phyloP scores from a whole-genome alignment of 2,797 vertebrate genomes.

The Threskiornis aethiopicus region DNA sequence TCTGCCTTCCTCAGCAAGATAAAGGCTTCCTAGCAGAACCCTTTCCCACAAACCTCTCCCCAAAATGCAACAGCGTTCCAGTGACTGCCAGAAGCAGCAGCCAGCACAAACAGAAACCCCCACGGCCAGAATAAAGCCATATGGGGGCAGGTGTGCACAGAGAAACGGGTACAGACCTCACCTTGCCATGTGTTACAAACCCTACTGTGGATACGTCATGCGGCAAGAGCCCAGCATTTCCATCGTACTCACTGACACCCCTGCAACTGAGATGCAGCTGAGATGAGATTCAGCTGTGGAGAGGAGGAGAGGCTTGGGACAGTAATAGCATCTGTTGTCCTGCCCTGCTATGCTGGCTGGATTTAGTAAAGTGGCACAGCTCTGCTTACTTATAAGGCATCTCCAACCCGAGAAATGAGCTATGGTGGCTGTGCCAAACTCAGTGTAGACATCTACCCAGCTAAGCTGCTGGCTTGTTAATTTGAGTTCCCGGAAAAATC shows the following conservation, averaged over 20 bases:
- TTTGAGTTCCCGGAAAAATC: not conserved
- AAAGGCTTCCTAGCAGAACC: not conserved
- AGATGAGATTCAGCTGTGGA: not conserved
- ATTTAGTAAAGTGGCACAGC: not conserved
- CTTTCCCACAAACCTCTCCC: not conserved
- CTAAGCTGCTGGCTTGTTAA: not conserved
- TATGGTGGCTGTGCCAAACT: not conserved
- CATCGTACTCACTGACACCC: rapidly evolving
- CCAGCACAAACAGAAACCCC: not conserved
- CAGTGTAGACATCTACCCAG: not conserved
- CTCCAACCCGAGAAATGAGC: not conserved
- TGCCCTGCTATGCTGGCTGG: not conserved
- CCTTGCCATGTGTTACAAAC: not conserved
- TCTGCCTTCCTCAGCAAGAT: not conserved
- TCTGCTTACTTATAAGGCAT: not conserved
- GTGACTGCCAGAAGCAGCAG: not conserved
- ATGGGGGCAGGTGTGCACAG: not conserved
- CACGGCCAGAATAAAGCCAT: not conserved
- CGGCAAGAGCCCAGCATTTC: not conserved
- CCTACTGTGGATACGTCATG: rapidly evolving
- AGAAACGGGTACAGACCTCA: not conserved
- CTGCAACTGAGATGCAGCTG: not conserved
- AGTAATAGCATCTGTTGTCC: not conserved
- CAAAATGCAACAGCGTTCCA: not conserved
- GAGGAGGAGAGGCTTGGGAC: not conserved